These are phyloP conservation scores for Rhyacophila evoluta DNA, from an alignment of 2,888 invertebrate species.

Conservation along the genomic window DNA sequence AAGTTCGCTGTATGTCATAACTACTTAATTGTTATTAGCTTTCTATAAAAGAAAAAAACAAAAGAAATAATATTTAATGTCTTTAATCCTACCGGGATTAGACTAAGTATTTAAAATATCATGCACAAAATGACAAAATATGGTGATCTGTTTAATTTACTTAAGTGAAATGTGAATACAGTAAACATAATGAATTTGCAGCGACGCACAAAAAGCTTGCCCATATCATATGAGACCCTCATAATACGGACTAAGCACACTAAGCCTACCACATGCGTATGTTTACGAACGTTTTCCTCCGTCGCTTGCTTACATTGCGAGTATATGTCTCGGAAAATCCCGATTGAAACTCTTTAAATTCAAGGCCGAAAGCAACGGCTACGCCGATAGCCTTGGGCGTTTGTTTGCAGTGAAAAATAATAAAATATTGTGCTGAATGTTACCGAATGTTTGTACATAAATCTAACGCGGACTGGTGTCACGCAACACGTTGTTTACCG, in stretches of 20 bases:
- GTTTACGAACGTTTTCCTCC: neutral
- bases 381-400: neutral
- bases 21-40: no score
- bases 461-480: conserved; percentile 6
- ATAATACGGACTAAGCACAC: no score
- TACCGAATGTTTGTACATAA: conserved; percentile 20
- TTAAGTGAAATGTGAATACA: neutral
- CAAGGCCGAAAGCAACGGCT: neutral
- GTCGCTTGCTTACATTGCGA: neutral
- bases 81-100: no score
- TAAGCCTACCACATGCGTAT: neutral
- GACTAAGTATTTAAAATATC: no score
- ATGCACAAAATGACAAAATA: neutral
- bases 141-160: neutral
- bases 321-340: neutral
- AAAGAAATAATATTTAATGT: no score
- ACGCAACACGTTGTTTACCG: conserved; percentile 43
- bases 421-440: conserved; percentile 7
- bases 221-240: neutral
- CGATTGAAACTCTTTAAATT: neutral
- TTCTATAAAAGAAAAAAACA: no score
- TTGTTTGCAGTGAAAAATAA: conserved; percentile 5
- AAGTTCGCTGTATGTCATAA: no score
- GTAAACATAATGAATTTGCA: neutral
- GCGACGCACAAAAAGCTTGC: neutral